phyloP scores from a whole-genome alignment of 2,113 vertebrate genomes.

The Azemiops feae region DNA sequence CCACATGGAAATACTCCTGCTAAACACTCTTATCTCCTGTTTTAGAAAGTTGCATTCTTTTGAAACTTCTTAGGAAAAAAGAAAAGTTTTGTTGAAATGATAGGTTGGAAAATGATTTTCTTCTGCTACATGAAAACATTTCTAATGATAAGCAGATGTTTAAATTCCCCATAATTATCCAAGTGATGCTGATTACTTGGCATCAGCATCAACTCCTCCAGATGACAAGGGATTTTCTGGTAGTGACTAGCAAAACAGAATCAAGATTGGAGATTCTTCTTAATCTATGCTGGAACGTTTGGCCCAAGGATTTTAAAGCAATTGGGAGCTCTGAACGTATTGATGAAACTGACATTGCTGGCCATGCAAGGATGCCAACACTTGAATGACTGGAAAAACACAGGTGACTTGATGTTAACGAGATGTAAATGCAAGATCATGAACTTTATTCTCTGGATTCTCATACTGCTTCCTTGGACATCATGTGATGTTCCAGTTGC shows the following conservation, averaged over 20 bases:
- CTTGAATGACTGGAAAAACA: not conserved
- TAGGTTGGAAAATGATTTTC: not conserved
- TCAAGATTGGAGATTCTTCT: not conserved
- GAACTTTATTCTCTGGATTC: not conserved
- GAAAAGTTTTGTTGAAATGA: not conserved
- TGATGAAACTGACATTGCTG: not conserved
- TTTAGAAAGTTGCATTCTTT: not conserved
- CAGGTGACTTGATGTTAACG: too few species aligned
- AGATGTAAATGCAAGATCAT: not conserved
- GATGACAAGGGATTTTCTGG: not conserved
- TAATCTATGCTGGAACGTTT: not conserved
- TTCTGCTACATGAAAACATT: not conserved
- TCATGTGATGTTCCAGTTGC: not conserved
- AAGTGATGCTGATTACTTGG: not conserved
- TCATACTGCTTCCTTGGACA: not conserved
- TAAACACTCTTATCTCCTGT: not conserved
- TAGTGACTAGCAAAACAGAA: not conserved
- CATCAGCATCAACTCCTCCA: not conserved
- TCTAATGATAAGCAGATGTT: not conserved
- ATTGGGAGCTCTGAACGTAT: not conserved
- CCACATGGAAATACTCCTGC: not conserved
- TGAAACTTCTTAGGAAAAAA: not conserved
- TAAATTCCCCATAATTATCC: not conserved
- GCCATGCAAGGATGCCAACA: not conserved
- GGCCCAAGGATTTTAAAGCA: not conserved